phyloP scores from a whole-genome alignment of 2,888 invertebrate genomes.

The Melieria omissa region DNA sequence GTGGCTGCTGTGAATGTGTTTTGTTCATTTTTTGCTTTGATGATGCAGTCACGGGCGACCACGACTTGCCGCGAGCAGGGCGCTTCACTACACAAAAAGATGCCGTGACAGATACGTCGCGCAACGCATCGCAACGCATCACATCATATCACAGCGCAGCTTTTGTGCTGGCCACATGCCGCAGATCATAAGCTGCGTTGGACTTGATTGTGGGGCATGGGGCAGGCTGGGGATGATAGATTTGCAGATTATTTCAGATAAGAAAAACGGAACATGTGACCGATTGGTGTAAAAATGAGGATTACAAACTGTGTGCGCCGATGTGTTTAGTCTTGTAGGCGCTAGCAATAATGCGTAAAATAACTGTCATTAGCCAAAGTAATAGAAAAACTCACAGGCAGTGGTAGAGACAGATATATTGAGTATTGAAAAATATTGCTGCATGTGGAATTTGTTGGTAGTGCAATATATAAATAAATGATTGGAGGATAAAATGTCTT shows the following conservation, averaged over 20 bases:
- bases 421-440: too few species aligned
- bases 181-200: too few species aligned
- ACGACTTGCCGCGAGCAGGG: constrained; percentile 30
- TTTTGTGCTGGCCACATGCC: too few species aligned
- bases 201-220: too few species aligned
- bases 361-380: neutral
- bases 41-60: neutral
- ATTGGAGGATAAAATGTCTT: too few species aligned
- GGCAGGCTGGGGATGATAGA: constrained; percentile 18
- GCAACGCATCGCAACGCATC: constrained; percentile 27
- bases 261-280: neutral
- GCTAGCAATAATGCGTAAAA: constrained; percentile 1
- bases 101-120: constrained; percentile 40
- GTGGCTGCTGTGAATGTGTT: neutral
- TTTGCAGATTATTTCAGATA: constrained; percentile 26
- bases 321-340: constrained; percentile 2
- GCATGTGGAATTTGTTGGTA: too few species aligned
- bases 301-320: neutral
- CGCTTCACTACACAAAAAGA: constrained; percentile 39
- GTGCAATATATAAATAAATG: too few species aligned
- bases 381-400: too few species aligned
- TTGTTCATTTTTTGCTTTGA: neutral
- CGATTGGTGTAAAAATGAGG: neutral
- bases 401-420: too few species aligned
- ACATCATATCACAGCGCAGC: neutral